Evolutionary conservation across 2,888 invertebrate species (phyloP), one percentile per base, ranked within the genome.

Genomic region (Campoletis raptor): DNA sequence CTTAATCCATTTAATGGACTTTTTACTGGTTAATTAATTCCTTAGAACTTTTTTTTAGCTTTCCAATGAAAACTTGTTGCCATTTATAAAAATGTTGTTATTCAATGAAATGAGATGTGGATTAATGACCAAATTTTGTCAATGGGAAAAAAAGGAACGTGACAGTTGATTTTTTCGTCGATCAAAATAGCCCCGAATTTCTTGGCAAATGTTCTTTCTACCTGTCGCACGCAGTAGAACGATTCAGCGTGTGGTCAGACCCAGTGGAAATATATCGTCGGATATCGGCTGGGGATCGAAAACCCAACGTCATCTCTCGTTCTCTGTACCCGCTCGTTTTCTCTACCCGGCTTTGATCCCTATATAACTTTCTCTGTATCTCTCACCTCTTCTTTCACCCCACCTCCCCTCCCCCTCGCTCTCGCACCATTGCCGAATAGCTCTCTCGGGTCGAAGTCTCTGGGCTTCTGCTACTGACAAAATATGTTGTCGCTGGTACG

Each of bases 401-500:
- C 18, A 2, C 40, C 40, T 24, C 30, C 6, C 72, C 24, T 40
- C 40, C 57, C 10, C 8, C n/a, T 30, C 45, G n/a, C n/a, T 37
- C 52, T 24, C 61, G 45, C 61, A 45, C 61, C 67, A 57, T 67
- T 76, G 37, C 57, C 52, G 76, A 87, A 85, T 82, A 66, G 82
- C 85, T 77, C 84, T 82, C 86, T 61, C 30, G 86, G 82, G 81
- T 70, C 76, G 48, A 82, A 82, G 81, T 82, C 82, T 76, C 82
- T 10, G 70, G 76, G 79, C 72, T 85, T 81, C 79, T 85, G 82
- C 70, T 80, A 82, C 82, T 79, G 87, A 82, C 84, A 85, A 87
- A 87, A 87, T 87, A 85, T 87, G 81, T 86, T 85, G 86, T 87
- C 85, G 85, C 84, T 84, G 36, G 61, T 78, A 40, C 78, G 74